Evolutionary conservation across 2,113 vertebrate genomes (phyloP).

Genomic region (Globicephala melas): DNA sequence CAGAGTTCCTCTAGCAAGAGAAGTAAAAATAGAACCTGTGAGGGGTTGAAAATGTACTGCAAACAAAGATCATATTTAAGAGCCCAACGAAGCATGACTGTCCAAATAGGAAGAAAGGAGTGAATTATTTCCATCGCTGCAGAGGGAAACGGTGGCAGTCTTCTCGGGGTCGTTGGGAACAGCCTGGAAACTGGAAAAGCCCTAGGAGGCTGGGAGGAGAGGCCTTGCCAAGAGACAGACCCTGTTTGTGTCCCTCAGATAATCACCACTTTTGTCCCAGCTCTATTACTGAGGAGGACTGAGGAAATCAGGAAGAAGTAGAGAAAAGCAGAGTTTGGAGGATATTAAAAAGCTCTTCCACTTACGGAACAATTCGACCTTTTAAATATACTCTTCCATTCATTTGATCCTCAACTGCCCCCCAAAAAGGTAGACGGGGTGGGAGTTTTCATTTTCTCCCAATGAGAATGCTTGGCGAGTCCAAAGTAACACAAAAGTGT

Average conservation of each 20-base stretch:
- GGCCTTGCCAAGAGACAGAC: not conserved
- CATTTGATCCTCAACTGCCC: not conserved
- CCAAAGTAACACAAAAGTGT: not conserved
- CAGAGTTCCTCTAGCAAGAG: not conserved
- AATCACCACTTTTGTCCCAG: not conserved
- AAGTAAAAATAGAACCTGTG: constrained; percentile 64
- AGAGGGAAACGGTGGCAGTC: not conserved
- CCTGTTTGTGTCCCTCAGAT: not conserved
- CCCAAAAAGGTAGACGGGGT: not conserved
- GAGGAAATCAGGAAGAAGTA: not conserved
- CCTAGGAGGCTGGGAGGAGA: not conserved
- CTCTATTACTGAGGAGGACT: not conserved
- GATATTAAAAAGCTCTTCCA: not conserved
- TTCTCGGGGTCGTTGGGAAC: not conserved
- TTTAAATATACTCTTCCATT: not conserved
- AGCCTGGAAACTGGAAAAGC: not conserved
- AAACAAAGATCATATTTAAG: constrained; percentile 53
- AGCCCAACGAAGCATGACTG: not conserved
- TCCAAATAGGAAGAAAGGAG: constrained; percentile 28
- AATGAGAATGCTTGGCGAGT: not conserved
- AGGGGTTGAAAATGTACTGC: not conserved
- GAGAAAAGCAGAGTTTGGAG: not conserved
- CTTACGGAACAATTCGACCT: not conserved
- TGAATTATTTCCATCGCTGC: constrained; percentile 14
- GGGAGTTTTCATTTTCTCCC: not conserved